phyloP scores from a whole-genome alignment of 2,797 vertebrate genomes.

The Perodicticus potto region DNA sequence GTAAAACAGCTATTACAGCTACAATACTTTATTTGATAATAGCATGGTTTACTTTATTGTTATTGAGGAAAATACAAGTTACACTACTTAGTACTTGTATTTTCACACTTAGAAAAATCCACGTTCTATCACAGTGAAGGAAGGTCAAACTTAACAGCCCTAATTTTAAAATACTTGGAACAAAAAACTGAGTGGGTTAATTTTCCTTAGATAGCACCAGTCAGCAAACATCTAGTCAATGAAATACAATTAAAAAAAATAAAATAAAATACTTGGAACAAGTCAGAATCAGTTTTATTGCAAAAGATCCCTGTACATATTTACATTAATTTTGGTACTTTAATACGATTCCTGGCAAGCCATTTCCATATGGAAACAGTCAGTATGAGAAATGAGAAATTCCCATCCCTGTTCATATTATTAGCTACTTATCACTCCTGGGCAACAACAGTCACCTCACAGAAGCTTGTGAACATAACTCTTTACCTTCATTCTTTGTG shows the following conservation, averaged over 20 bases:
- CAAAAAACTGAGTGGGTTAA: slow-evolving; percentile 37
- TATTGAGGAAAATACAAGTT: slow-evolving; percentile 87
- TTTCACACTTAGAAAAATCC: slow-evolving; percentile 83
- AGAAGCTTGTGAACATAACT: slow-evolving; percentile 85
- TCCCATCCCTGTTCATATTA: slow-evolving; percentile 84
- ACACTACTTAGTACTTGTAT: slow-evolving; percentile 84
- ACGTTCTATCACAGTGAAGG: slow-evolving; percentile 85
- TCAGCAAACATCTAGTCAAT: no score
- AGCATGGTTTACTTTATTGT: slow-evolving; percentile 89
- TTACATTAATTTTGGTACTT: slow-evolving; percentile 87
- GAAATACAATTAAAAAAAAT: no score
- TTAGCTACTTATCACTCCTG: slow-evolving; percentile 84
- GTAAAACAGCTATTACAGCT: slow-evolving; percentile 85
- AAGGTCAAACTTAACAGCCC: slow-evolving; percentile 86
- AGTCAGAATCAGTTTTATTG: slow-evolving; percentile 87
- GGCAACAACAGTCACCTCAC: slow-evolving; percentile 75
- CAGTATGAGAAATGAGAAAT: slow-evolving; percentile 86
- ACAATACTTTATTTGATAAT: slow-evolving; percentile 94
- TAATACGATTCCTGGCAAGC: slow-evolving; percentile 85
- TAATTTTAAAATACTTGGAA: slow-evolving; percentile 87
- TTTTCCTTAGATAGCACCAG: no score
- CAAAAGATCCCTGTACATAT: slow-evolving; percentile 86
- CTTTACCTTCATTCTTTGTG: slow-evolving; percentile 87
- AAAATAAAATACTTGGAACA: slow-evolving; percentile 86
- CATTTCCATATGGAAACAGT: slow-evolving; percentile 85